Percentiles rank a stretch among this genome's conserved stretches.
These are phyloP conservation scores for Lamellibrachia satsuma DNA, from an alignment of 2,888 invertebrate species.

Conservation along the genomic window DNA sequence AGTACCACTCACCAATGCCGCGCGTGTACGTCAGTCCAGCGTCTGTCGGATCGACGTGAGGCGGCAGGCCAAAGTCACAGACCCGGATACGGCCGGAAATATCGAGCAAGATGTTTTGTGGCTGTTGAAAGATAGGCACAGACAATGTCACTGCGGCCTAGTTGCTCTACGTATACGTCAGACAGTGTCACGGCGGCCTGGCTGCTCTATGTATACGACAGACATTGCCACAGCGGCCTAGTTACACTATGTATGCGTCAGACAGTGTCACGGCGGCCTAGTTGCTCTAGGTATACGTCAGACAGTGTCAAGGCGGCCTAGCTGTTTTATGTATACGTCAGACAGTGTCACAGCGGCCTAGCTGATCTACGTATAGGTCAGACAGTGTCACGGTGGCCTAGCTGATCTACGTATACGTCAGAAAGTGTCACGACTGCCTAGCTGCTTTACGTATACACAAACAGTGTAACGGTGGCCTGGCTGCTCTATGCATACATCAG, in stretches of 20 bases:
- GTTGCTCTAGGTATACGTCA: background rate
- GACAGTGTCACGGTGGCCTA: background rate
- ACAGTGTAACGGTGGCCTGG: no score
- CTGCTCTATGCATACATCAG: background rate
- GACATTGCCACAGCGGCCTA: no score
- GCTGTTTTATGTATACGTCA: no score
- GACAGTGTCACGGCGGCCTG: background rate
- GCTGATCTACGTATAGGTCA: background rate
- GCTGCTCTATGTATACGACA: background rate
- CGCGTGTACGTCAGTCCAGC: background rate
- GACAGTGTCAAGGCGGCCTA: no score
- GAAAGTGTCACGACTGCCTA: background rate
- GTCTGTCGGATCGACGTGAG: background rate
- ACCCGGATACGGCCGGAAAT: background rate
- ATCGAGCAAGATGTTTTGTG: background rate
- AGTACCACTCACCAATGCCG: background rate
- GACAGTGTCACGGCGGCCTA: no score
- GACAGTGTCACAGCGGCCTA: no score
- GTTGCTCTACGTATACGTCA: background rate
- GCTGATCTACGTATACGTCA: background rate
- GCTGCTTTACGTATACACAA: background rate
- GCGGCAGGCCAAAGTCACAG: background rate
- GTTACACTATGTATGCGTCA: no score
- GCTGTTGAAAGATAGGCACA: background rate
- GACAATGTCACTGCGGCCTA: background rate